phyloP scores from a whole-genome alignment of 2,113 vertebrate genomes.

The Peucedramus taeniatus region DNA sequence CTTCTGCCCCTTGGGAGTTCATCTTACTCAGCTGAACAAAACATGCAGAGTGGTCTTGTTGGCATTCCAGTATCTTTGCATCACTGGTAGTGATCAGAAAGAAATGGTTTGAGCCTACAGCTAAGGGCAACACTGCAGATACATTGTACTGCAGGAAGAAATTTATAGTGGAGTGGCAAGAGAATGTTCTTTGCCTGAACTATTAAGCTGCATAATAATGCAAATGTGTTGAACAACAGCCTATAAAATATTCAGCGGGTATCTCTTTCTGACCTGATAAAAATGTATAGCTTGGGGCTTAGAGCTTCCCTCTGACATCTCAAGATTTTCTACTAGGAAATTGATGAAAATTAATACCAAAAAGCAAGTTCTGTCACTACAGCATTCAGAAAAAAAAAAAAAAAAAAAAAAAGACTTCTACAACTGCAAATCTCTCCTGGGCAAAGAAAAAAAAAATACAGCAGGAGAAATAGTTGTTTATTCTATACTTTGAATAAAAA shows the following conservation, averaged over 20 bases:
- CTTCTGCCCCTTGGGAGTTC: not conserved
- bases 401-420: not conserved
- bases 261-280: not conserved
- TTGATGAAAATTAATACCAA: not conserved
- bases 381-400: not conserved
- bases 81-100: not conserved
- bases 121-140: not conserved
- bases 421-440: not conserved
- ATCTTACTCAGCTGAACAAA: not conserved
- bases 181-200: not conserved
- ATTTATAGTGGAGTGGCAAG: not conserved
- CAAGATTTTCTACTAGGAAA: not conserved
- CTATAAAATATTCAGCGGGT: not conserved
- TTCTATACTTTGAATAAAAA: not conserved
- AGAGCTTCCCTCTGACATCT: not conserved
- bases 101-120: rapidly evolving
- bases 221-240: not conserved
- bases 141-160: not conserved
- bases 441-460: not conserved
- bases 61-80: not conserved
- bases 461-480: not conserved
- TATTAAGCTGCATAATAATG: not conserved
- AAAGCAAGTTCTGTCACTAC: not conserved
- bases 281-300: not conserved
- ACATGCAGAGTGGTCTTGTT: not conserved